Percentiles rank a stretch among this genome's conserved stretches.
These are phyloP conservation scores for Abrostola triplasia DNA, from an alignment of 2,888 invertebrate species.

Conservation along the genomic window DNA sequence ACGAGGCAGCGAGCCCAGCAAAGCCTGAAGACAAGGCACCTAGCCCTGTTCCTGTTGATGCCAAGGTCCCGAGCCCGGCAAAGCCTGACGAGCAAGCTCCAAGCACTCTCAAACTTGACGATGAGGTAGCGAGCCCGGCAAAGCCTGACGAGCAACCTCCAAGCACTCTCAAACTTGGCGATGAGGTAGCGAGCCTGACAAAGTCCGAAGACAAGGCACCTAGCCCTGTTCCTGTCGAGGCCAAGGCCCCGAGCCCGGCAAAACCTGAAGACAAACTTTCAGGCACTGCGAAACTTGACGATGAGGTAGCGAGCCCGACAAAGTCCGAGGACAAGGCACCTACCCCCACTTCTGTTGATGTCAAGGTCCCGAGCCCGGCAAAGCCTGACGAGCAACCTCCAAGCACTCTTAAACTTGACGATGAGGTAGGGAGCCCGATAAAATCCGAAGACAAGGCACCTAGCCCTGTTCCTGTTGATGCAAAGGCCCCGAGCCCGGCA, in stretches of 20 bases:
- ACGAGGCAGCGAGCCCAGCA: constrained; percentile 15
- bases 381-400: neutral
- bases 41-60: constrained; percentile 14
- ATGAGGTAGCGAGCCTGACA: neutral
- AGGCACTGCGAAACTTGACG: constrained; percentile 9
- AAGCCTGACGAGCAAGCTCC: constrained; percentile 12
- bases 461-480: neutral
- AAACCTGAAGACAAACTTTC: constrained; percentile 10
- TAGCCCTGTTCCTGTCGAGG: constrained; percentile 26
- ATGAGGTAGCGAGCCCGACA: constrained; percentile 30
- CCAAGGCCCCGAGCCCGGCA: constrained; percentile 10
- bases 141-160: neutral
- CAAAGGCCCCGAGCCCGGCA: neutral
- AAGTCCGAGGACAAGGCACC: too few relatives aligned
- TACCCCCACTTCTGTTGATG: too few relatives aligned
- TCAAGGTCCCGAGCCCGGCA: too few relatives aligned
- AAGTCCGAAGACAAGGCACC: constrained; percentile 17
- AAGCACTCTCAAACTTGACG: constrained; percentile 17
- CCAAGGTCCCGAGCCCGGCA: constrained; percentile 14
- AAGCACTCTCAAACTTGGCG: constrained; percentile 6
- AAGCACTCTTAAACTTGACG: constrained; percentile 2
- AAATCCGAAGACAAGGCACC: constrained; percentile 7
- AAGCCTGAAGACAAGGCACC: constrained; percentile 16
- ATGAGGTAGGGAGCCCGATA: constrained; percentile 7
- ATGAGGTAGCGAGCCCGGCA: constrained; percentile 6